phyloP scores from a whole-genome alignment of 1,140 invertebrate species.

The Drosophila virilis region DNA sequence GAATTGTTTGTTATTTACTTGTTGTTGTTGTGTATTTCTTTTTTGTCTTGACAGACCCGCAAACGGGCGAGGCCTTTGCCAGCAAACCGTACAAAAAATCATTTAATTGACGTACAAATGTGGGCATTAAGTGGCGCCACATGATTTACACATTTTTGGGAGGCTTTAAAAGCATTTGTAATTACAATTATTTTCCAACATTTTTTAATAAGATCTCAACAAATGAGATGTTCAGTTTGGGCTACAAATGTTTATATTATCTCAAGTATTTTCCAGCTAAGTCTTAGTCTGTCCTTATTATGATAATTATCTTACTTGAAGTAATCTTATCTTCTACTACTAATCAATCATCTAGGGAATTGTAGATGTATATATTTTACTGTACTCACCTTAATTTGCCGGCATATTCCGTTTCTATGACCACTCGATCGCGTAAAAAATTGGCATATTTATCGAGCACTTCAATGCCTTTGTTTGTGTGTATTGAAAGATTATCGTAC shows the following conservation, averaged over 20 bases:
- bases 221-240: constrained; percentile 17
- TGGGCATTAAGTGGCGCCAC: constrained; percentile 52
- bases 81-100: constrained; percentile 35
- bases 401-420: constrained; percentile 98
- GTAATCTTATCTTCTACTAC: no score
- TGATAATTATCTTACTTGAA: background rate
- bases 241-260: background rate
- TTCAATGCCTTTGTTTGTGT: constrained; percentile 98
- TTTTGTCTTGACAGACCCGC: constrained; percentile 42
- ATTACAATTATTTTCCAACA: constrained; percentile 15
- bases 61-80: constrained; percentile 64
- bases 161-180: constrained; percentile 34
- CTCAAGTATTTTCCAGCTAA: background rate
- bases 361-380: background rate
- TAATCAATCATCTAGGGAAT: background rate
- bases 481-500: constrained; percentile 96
- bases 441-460: constrained; percentile 97
- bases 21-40: constrained; percentile 16
- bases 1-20: constrained; percentile 24
- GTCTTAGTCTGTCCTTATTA: background rate
- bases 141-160: constrained; percentile 42
- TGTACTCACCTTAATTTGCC: constrained; percentile 93
- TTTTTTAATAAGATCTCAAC: background rate
- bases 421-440: constrained; percentile 96
- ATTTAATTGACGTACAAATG: constrained; percentile 71